Conservation (phyloP, 2,888 invertebrate species). For the Pachymerium ferrugineum region DNA sequence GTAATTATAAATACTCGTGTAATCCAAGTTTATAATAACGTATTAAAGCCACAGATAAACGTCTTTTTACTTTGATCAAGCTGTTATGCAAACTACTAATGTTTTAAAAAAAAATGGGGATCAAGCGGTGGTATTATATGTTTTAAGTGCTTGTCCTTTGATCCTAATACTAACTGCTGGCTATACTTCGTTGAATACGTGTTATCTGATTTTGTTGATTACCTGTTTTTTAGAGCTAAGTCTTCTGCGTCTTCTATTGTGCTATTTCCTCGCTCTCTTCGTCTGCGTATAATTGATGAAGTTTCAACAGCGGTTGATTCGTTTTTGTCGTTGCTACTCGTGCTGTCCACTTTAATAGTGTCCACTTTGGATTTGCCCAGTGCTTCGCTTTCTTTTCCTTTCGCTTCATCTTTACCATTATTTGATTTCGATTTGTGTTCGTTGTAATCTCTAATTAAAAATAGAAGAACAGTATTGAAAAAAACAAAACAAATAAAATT, state of each 20-base stretch:
- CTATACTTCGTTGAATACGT: no score
- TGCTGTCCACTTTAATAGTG: conserved; percentile 50
- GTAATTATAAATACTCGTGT: no score
- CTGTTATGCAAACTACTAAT: no score
- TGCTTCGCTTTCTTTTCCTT: conserved; percentile 26
- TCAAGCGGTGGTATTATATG: no score
- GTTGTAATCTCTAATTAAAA: conserved; percentile 68
- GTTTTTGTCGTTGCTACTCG: conserved; percentile 48
- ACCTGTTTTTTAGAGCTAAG: conserved; percentile 32
- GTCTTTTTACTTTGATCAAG: no score
- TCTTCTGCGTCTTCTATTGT: conserved; percentile 36
- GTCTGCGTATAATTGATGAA: conserved; percentile 52
- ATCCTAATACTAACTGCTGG: no score
- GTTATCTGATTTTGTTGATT: background rate
- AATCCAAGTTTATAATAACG: no score
- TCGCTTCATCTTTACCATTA: background rate
- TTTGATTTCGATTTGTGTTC: conserved; percentile 60
- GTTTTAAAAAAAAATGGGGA: no score
- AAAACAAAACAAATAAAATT: no score
- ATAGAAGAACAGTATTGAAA: background rate
- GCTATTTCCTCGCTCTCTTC: conserved; percentile 38
- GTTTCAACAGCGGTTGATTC: conserved; percentile 51
- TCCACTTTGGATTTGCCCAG: background rate
- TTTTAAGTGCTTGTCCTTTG: no score
- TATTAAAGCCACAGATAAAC: no score